A percentile compares a stretch with the other conserved stretches of the same genome.
These are phyloP conservation scores for Xylophagus ater DNA, from an alignment of 2,888 invertebrate genomes.

Conservation along the genomic window DNA sequence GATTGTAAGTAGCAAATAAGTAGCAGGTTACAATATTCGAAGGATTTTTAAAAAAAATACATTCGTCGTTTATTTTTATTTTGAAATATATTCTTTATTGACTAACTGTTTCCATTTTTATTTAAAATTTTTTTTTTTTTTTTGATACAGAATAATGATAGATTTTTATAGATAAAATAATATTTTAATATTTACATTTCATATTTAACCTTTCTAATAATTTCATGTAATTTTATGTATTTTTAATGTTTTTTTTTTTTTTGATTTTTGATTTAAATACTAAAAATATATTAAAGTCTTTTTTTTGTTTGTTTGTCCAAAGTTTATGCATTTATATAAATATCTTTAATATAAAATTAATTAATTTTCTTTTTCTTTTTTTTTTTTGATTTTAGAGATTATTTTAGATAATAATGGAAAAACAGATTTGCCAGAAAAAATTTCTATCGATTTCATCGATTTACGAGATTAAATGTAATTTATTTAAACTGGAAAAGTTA, in stretches of 20 bases:
- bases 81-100: slow-evolving; percentile 1
- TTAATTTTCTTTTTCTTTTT: background rate
- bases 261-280: background rate
- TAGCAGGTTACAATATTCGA: too few species aligned
- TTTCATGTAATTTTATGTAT: background rate
- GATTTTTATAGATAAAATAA: background rate
- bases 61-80: slow-evolving; percentile 2
- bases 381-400: background rate
- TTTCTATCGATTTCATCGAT: too few species aligned
- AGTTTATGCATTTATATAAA: background rate
- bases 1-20: too few species aligned
- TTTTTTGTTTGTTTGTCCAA: background rate
- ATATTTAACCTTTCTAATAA: too few species aligned
- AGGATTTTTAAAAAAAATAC: too few species aligned
- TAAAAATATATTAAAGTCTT: slow-evolving; percentile 3
- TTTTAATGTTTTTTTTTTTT: background rate
- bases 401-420: too few species aligned
- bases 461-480: too few species aligned
- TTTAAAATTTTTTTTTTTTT: background rate
- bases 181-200: too few species aligned
- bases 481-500: too few species aligned
- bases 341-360: background rate
- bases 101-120: background rate
- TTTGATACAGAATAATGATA: slow-evolving; percentile 2
- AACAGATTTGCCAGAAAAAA: too few species aligned